These are phyloP conservation scores for Origma solitaria DNA, from an alignment of 2,113 vertebrate genomes.

Conservation along the genomic window DNA sequence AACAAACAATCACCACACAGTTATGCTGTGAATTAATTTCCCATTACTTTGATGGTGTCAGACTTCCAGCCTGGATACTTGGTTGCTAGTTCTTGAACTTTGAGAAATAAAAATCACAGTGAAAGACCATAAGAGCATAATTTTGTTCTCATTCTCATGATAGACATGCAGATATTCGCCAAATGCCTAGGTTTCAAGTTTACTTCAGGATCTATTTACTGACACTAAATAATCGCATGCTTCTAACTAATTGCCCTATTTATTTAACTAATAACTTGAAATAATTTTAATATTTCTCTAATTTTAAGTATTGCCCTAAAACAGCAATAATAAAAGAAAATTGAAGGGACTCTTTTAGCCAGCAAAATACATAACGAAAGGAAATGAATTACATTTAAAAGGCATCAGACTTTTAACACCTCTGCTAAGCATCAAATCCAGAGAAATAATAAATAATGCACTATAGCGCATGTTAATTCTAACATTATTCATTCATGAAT, in stretches of 20 bases:
- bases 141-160: background rate
- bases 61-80: background rate
- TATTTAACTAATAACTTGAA: background rate
- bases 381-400: constrained; percentile 28
- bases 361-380: background rate
- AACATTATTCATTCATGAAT: constrained; percentile 52
- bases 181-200: background rate
- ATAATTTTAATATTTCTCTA: background rate
- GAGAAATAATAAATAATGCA: constrained; percentile 62
- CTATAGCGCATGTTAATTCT: constrained; percentile 52
- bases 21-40: constrained; percentile 18
- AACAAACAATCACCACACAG: constrained; percentile 14
- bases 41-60: background rate
- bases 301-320: background rate
- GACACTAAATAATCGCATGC: background rate
- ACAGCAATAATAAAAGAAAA: background rate
- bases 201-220: background rate
- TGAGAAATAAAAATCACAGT: background rate
- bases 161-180: background rate
- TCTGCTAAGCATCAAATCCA: constrained; percentile 24
- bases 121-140: background rate
- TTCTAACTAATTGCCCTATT: background rate
- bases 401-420: constrained; percentile 33
- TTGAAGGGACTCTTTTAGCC: background rate
- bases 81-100: background rate